A percentile compares a stretch with the other conserved stretches of the same genome.
Evolutionary conservation across 2,797 vertebrate genomes (phyloP).

Genomic region (Pampus argenteus): DNA sequence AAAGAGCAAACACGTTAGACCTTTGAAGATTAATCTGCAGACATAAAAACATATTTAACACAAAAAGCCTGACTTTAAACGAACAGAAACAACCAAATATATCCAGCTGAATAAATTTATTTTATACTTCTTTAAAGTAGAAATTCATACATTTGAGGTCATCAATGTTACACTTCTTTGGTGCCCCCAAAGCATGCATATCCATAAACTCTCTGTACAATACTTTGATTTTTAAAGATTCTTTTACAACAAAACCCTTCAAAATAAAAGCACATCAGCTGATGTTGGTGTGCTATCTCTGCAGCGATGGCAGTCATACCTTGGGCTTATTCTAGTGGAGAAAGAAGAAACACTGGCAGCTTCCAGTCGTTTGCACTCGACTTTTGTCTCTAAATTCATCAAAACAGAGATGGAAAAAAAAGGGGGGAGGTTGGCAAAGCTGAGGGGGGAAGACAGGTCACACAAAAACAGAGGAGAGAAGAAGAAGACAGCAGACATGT

Average conservation of each 20-base stretch:
- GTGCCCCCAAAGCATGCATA: slow-evolving; percentile 79
- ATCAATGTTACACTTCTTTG: slow-evolving; percentile 63
- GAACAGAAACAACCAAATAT: slow-evolving; percentile 52
- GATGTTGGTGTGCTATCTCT: slow-evolving; percentile 55
- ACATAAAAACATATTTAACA: neutral
- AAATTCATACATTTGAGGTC: slow-evolving; percentile 79
- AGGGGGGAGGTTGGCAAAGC: slow-evolving; percentile 61
- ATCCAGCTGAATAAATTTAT: slow-evolving; percentile 74
- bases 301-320: slow-evolving; percentile 64
- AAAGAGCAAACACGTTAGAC: slow-evolving; percentile 4
- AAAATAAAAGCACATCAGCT: slow-evolving; percentile 55
- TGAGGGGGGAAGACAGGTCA: slow-evolving; percentile 57
- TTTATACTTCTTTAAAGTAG: slow-evolving; percentile 69
- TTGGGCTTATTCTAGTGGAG: slow-evolving; percentile 79
- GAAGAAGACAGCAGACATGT: slow-evolving; percentile 18
- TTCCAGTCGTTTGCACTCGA: slow-evolving; percentile 81
- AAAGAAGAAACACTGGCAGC: slow-evolving; percentile 86
- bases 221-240: slow-evolving; percentile 23
- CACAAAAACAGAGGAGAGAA: slow-evolving; percentile 19
- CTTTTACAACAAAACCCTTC: slow-evolving; percentile 56
- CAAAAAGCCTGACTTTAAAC: neutral
- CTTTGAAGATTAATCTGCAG: slow-evolving; percentile 39
- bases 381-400: slow-evolving; percentile 85
- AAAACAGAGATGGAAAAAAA: slow-evolving; percentile 77
- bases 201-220: slow-evolving; percentile 60